Evolutionary conservation across 2,113 vertebrate species (phyloP).

Genomic region (Galeopterus variegatus): DNA sequence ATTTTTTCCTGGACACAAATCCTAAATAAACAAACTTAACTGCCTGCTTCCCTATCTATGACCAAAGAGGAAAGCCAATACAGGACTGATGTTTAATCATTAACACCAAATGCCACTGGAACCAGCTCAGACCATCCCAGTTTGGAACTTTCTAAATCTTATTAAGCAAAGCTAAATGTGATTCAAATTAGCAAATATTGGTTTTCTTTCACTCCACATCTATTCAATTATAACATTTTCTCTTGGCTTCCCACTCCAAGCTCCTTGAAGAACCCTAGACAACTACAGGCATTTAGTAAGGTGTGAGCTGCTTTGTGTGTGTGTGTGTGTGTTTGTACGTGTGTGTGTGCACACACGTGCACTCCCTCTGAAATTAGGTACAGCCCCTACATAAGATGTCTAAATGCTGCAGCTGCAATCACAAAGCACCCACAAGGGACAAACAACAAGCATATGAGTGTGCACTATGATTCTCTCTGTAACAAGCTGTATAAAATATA

Average conservation of each 20-base stretch:
- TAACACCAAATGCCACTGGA: constrained; percentile 44
- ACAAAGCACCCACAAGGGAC: background rate
- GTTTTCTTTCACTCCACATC: background rate
- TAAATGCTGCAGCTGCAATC: background rate
- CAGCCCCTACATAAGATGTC: background rate
- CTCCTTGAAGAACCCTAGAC: background rate
- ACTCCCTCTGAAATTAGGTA: background rate
- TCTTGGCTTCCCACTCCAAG: background rate
- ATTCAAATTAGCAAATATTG: constrained; percentile 10
- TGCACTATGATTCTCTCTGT: background rate
- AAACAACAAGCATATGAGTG: background rate
- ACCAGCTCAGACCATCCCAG: background rate
- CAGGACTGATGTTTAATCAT: constrained; percentile 9
- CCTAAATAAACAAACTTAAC: constrained; percentile 44
- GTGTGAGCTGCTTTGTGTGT: background rate
- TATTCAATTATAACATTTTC: background rate
- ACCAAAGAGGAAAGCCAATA: constrained; percentile 44
- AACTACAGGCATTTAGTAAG: background rate
- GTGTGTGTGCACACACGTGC: background rate
- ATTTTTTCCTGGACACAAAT: constrained; percentile 41
- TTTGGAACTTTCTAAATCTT: background rate
- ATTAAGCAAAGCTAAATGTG: constrained; percentile 54
- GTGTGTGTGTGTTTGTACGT: background rate
- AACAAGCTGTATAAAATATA: background rate
- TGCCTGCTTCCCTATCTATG: background rate